Percentiles rank a stretch among this genome's conserved stretches.
Conservation (phyloP, 2,888 invertebrate species). For the Scotopteryx bipunctaria region DNA sequence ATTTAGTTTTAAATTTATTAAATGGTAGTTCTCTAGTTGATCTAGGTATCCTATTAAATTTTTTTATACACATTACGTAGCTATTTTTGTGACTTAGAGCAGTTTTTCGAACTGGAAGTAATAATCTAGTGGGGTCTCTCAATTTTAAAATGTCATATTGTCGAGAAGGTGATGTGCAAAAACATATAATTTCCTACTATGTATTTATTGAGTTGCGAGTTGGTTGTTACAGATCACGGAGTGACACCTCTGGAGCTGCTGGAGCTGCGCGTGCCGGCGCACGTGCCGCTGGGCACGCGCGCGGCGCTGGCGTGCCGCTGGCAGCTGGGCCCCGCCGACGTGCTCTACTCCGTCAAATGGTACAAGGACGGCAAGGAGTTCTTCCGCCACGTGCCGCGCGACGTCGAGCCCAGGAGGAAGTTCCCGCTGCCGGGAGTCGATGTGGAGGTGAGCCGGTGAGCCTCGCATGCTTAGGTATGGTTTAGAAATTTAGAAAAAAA, state of each 20-base stretch:
- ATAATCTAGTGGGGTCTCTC: too few relatives aligned
- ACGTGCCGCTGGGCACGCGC: conserved; percentile 90
- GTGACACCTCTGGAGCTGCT: conserved; percentile 84
- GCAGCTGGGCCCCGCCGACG: conserved; percentile 90
- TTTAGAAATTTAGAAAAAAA: too few relatives aligned
- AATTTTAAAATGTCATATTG: too few relatives aligned
- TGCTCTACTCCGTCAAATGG: conserved; percentile 95
- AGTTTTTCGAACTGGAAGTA: too few relatives aligned
- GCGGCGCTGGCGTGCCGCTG: conserved; percentile 91
- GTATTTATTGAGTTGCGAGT: not conserved
- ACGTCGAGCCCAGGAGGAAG: conserved; percentile 90
- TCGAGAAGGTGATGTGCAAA: not conserved
- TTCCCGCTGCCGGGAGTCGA: conserved; percentile 91
- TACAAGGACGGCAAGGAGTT: conserved; percentile 96
- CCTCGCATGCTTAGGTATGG: too few relatives aligned
- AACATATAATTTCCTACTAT: not conserved
- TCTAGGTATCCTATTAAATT: too few relatives aligned
- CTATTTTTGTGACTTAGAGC: too few relatives aligned
- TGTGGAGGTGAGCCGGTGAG: conserved; percentile 87
- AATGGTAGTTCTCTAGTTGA: too few relatives aligned
- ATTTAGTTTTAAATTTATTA: too few relatives aligned
- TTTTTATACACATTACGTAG: too few relatives aligned
- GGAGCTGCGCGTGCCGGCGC: conserved; percentile 91
- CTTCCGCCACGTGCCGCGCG: conserved; percentile 92
- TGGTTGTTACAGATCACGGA: not conserved